A percentile compares a stretch with the other conserved stretches of the same genome.
Conservation (phyloP, 2,888 invertebrate species). For the Lathronympha strigana region DNA sequence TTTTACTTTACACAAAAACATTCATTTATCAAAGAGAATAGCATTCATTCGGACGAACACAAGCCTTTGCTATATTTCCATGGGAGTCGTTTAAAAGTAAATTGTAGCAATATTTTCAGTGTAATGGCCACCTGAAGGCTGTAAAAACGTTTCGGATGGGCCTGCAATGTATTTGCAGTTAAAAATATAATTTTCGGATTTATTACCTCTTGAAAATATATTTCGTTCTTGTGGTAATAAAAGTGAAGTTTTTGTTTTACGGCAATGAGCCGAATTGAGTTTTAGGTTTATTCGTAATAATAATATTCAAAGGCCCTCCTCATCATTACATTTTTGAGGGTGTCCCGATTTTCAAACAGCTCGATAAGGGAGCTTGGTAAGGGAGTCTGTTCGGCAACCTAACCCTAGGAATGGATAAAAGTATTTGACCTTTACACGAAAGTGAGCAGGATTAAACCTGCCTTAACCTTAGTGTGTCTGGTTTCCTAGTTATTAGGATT, state of each 20-base stretch:
- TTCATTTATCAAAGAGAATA: slow-evolving; percentile 39
- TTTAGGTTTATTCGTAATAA: too few species aligned
- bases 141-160: slow-evolving; percentile 45
- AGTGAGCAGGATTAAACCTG: too few species aligned
- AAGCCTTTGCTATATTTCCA: slow-evolving; percentile 51
- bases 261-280: background rate
- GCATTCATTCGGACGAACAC: slow-evolving; percentile 50
- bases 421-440: too few species aligned
- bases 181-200: slow-evolving; percentile 41
- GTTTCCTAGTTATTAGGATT: too few species aligned
- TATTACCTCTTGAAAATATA: slow-evolving; percentile 39
- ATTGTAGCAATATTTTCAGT: slow-evolving; percentile 56
- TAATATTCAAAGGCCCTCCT: too few species aligned
- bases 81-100: slow-evolving; percentile 56
- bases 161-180: slow-evolving; percentile 41
- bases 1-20: slow-evolving; percentile 28
- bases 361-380: too few species aligned
- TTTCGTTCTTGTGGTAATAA: slow-evolving; percentile 30
- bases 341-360: too few species aligned
- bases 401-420: too few species aligned
- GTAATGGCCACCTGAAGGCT: slow-evolving; percentile 59
- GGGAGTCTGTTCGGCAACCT: too few species aligned
- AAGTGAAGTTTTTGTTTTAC: slow-evolving; percentile 35
- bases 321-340: too few species aligned
- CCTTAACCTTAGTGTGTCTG: too few species aligned